Percentiles rank a stretch among this genome's conserved stretches.
Conservation (phyloP, 2,888 invertebrate genomes). For the Micropterix aruncella region DNA sequence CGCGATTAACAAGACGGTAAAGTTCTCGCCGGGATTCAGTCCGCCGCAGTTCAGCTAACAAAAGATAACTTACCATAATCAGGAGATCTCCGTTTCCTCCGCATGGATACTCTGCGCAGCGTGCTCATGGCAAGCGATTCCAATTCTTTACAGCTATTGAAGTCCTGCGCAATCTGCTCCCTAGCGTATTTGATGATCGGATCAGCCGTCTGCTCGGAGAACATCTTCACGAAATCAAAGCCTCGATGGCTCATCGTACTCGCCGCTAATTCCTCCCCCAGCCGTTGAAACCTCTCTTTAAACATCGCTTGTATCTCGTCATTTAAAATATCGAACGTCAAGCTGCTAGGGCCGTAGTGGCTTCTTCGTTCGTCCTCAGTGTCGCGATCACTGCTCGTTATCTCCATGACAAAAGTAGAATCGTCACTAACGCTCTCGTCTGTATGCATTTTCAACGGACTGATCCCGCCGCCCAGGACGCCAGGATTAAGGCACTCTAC, state of each 20-base stretch:
- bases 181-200: constrained; percentile 19
- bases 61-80: constrained; percentile 26
- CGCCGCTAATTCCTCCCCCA: constrained; percentile 11
- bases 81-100: constrained; percentile 37
- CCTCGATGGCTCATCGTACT: constrained; percentile 10
- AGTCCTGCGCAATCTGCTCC: constrained; percentile 30
- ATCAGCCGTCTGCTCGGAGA: constrained; percentile 13
- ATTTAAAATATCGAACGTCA: constrained; percentile 10
- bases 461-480: not conserved
- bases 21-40: no score
- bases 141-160: constrained; percentile 30
- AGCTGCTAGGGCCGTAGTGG: not conserved
- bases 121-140: constrained; percentile 48
- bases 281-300: constrained; percentile 14
- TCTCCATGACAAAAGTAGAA: constrained; percentile 26
- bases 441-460: constrained; percentile 6
- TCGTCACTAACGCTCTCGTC: constrained; percentile 26
- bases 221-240: constrained; percentile 11
- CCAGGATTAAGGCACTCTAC: not conserved
- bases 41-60: not conserved
- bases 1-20: no score
- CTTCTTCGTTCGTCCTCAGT: constrained; percentile 28
- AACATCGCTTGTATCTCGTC: constrained; percentile 12
- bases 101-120: constrained; percentile 48
- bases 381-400: constrained; percentile 35